Conservation (phyloP, 2,797 vertebrate species). For the Graptemys geographica region DNA sequence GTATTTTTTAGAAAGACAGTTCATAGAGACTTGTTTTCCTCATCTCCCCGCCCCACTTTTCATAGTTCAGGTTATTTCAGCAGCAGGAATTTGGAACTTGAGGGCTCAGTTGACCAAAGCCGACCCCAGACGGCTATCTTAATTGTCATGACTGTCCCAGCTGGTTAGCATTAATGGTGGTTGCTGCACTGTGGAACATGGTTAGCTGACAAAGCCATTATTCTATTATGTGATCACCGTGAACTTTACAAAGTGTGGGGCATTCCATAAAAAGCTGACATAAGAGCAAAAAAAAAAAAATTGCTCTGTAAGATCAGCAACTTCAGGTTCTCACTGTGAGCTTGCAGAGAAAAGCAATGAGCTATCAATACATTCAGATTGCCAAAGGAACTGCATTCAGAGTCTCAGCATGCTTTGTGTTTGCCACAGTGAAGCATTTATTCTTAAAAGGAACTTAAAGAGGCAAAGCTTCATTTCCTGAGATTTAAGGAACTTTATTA, state of each 20-base stretch:
- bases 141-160: background rate
- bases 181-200: background rate
- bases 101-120: background rate
- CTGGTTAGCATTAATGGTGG: background rate
- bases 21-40: slow-evolving; percentile 20
- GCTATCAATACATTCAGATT: background rate
- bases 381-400: background rate
- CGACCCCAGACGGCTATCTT: background rate
- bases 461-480: slow-evolving; percentile 71
- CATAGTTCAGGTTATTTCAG: slow-evolving; percentile 13
- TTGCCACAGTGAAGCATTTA: slow-evolving; percentile 41
- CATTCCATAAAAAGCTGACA: background rate
- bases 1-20: background rate
- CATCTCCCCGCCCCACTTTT: background rate
- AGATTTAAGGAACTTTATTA: slow-evolving; percentile 49
- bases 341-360: background rate
- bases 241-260: slow-evolving; percentile 24
- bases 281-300: background rate
- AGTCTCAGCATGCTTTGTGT: background rate
- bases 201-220: background rate
- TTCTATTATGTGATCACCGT: background rate
- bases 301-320: background rate
- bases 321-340: background rate
- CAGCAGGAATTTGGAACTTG: slow-evolving; percentile 7
- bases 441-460: slow-evolving; percentile 36